A percentile compares a stretch with the other conserved stretches of the same genome.
Conservation (phyloP, 2,888 invertebrate genomes). For the Disparrhopalites patrizii region DNA sequence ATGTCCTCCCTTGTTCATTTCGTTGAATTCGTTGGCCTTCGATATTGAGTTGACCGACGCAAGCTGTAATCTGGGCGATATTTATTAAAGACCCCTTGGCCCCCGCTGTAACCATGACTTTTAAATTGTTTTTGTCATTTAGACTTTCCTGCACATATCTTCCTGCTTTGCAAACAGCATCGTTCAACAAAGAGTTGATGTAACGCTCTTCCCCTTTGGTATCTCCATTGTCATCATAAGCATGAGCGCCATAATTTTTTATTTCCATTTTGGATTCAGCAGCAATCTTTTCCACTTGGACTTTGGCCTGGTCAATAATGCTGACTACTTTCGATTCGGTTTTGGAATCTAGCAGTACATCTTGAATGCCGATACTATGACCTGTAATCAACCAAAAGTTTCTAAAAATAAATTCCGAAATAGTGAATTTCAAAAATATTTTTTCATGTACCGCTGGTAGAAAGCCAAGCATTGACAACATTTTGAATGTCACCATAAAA, state of each 20-base stretch:
- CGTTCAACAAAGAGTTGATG: constrained; percentile 6
- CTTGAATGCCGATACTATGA: constrained; percentile 9
- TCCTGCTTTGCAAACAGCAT: neutral
- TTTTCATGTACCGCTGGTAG: constrained; percentile 68
- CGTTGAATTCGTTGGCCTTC: constrained; percentile 99
- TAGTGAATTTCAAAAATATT: neutral
- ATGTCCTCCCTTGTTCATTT: constrained; percentile 94
- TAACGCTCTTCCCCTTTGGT: neutral
- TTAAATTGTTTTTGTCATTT: constrained; percentile 98
- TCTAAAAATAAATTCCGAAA: neutral
- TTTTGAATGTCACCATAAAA: constrained; percentile 99
- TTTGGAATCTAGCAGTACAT: neutral
- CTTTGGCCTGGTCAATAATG: neutral
- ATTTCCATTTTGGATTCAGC: neutral
- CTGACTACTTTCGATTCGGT: neutral
- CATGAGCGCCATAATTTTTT: no score
- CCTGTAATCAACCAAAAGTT: neutral
- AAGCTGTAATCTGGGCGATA: constrained; percentile 99
- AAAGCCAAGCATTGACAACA: constrained; percentile 95
- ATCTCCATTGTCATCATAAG: neutral
- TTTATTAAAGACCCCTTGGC: constrained; percentile 99
- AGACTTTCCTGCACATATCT: constrained; percentile 83
- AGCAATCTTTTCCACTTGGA: neutral
- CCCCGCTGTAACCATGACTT: constrained; percentile 99
- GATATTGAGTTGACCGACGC: constrained; percentile 99